Evolutionary conservation across 2,797 vertebrate genomes (phyloP).

Genomic region (Gymnothorax reevesii): DNA sequence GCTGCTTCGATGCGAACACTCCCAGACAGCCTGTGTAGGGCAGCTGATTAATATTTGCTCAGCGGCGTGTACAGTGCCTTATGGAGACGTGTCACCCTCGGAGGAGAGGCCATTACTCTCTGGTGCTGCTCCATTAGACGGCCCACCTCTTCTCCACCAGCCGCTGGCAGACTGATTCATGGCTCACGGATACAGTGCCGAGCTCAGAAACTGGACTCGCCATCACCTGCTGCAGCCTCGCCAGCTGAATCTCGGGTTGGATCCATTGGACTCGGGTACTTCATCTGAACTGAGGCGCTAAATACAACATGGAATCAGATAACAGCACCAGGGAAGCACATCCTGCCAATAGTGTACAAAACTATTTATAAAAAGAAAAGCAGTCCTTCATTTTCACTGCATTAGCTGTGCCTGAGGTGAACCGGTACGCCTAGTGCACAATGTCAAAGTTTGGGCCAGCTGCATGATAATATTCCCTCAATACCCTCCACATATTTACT

Average conservation of each 20-base stretch:
- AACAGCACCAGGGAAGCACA: background rate
- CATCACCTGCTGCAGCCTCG: too few species aligned
- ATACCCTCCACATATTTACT: background rate
- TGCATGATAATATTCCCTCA: conserved; percentile 3
- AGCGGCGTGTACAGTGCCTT: background rate
- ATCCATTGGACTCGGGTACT: too few species aligned
- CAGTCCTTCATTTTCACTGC: background rate
- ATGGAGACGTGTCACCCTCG: background rate
- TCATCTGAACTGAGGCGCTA: background rate
- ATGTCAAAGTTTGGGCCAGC: conserved; percentile 2
- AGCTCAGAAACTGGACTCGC: background rate
- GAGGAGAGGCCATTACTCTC: background rate
- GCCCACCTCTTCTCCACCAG: background rate
- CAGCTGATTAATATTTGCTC: conserved; percentile 12
- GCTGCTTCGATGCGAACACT: background rate
- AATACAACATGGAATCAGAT: background rate
- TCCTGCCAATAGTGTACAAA: background rate
- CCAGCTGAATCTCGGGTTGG: background rate
- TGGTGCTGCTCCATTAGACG: background rate
- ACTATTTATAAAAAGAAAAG: background rate
- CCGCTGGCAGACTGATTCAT: background rate
- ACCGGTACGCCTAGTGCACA: background rate
- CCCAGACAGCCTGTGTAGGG: background rate
- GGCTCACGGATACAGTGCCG: too few species aligned
- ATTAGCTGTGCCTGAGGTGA: background rate